Evolutionary conservation across 2,888 invertebrate genomes (phyloP).

Genomic region (Subacronicta megacephala): DNA sequence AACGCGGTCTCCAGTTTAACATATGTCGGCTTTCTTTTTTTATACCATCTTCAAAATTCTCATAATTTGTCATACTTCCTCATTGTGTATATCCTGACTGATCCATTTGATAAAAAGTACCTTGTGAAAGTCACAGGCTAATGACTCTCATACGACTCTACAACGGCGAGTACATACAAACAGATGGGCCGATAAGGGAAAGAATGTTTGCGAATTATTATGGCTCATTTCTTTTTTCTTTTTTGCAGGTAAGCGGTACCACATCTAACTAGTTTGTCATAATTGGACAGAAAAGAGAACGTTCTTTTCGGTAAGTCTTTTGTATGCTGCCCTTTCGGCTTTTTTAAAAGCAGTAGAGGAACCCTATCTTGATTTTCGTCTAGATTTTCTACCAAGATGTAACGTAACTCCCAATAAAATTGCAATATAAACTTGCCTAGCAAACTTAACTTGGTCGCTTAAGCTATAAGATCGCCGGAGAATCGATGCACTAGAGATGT

Average conservation of each 20-base stretch:
- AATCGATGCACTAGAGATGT: no score
- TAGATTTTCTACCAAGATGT: no score
- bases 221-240: constrained; percentile 45
- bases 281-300: constrained; percentile 10
- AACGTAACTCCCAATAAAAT: neutral
- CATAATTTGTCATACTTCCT: no score
- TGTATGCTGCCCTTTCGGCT: no score
- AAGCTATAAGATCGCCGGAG: no score
- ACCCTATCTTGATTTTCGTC: no score
- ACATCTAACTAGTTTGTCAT: neutral
- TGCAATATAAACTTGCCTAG: no score
- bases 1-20: no score
- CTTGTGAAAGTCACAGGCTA: constrained; percentile 21
- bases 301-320: constrained; percentile 25
- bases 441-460: no score
- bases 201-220: constrained; percentile 13
- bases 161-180: neutral
- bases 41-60: no score
- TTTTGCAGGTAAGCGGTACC: constrained; percentile 43
- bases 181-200: constrained; percentile 19
- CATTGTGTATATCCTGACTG: neutral
- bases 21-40: no score
- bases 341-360: no score
- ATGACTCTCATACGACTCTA: constrained; percentile 7
- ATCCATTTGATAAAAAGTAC: constrained; percentile 13